Conservation (phyloP, 2,797 vertebrate species). For the Cyprinodon diabolis region DNA sequence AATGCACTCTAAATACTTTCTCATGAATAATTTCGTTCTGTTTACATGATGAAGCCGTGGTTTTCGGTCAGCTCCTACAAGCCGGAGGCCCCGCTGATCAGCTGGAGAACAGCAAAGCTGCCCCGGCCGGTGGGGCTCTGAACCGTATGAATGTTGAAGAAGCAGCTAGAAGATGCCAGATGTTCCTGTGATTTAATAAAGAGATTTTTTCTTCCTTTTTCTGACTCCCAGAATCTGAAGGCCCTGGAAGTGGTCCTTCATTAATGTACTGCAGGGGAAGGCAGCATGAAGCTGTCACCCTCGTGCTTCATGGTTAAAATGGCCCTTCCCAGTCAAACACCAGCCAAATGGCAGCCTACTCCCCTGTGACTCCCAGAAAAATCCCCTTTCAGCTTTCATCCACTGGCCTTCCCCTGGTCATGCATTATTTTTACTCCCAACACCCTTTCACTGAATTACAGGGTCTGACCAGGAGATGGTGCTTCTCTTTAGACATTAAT, state of each 20-base stretch:
- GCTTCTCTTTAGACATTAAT: too few relatives aligned
- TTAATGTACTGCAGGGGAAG: background rate
- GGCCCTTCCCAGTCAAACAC: too few relatives aligned
- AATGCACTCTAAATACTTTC: background rate
- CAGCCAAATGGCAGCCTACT: too few relatives aligned
- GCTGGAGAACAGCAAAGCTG: background rate
- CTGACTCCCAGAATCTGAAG: background rate
- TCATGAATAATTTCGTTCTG: background rate
- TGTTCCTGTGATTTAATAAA: too few relatives aligned
- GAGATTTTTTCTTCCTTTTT: background rate
- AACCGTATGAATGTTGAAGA: background rate
- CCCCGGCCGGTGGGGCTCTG: too few relatives aligned
- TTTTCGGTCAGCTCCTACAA: background rate
- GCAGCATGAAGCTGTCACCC: background rate
- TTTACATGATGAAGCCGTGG: background rate
- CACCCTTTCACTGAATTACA: too few relatives aligned
- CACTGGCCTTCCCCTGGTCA: too few relatives aligned
- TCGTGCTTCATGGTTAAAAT: background rate
- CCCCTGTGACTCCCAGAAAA: too few relatives aligned
- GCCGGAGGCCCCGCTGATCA: background rate
- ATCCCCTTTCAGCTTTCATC: too few relatives aligned
- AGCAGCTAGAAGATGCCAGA: background rate
- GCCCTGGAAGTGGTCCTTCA: background rate
- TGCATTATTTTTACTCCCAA: too few relatives aligned
- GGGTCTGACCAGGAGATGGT: too few relatives aligned